Evolutionary conservation across 2,797 vertebrate species (phyloP), one percentile per base, ranked within the genome.

Genomic region (Rallus crepitans): DNA sequence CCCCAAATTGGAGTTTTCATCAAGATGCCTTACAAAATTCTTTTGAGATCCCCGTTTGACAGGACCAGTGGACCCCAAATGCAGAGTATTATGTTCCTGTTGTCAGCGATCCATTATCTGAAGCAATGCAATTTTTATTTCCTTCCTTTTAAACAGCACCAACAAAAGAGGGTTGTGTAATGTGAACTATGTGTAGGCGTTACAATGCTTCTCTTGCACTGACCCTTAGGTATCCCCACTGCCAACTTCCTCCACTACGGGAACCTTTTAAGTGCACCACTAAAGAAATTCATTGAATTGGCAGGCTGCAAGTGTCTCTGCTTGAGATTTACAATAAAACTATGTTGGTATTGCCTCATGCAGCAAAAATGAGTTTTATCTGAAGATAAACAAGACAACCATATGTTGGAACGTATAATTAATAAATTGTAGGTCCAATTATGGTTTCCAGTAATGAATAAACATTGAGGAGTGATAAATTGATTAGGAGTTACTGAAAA

Each of bases 381-480:
- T 84, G 72, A 82, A 90, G 65, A 91, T 47, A 86, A 94, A 93
- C 40, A 85, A 90, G 80, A 8, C 39, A 45, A 66, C 39, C 45
- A 17, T 71, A 66, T 50, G 21, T 83, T 89, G 11, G 21, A 87
- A 94, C 23, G 64, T 45, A 79, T 47, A 1, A 87, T 87, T 87
- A 75, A 66, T 82, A 95, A 93, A 90, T 45, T 89, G 55, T 82
- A 94, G 27, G 40, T 72, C 78, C 56, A 95, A 68, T 94, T 96
- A 94, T 53, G 18, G 45, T 55, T 97, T 94, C 81, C 53, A 82
- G 7, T 71, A 70, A 42, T 33, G 89, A 94, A 57, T 89, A 96
- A 96, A 77, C 45, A 87, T 79, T 93, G 83, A 94, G 83, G 56
- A 59, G 18, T 76, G 64, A 82, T 90, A 96, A 92, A 96, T 40